These are phyloP conservation scores for Ianthella basta DNA, from an alignment of 37 sponge, comb jelly and placozoan genomes.

Conservation along the genomic window DNA sequence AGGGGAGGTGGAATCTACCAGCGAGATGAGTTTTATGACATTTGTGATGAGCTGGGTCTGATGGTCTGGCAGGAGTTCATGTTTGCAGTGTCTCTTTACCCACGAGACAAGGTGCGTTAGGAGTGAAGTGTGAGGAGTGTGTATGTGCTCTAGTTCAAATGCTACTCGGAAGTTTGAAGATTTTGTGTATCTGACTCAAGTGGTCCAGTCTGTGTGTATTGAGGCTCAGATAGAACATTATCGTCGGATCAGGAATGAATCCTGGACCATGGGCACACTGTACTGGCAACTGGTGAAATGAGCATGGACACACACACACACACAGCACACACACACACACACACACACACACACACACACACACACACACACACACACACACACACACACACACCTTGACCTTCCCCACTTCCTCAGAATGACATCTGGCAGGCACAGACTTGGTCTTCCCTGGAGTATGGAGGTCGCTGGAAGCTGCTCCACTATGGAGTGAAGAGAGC, in stretches of 20 bases:
- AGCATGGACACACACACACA: no score
- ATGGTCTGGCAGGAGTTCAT: slow-evolving; percentile 99
- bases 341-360: no score
- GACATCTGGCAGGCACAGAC: slow-evolving; percentile 95
- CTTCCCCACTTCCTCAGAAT: slow-evolving; percentile 65
- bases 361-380: no score
- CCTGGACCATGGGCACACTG: slow-evolving; percentile 87
- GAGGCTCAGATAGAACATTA: slow-evolving; percentile 91
- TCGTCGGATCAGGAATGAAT: slow-evolving; percentile 69
- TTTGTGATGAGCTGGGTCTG: slow-evolving; percentile 91
- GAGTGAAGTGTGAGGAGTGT: neutral
- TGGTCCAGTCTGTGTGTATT: slow-evolving; percentile 87
- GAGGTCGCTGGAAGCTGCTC: slow-evolving; percentile 88
- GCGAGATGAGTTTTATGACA: slow-evolving; percentile 88
- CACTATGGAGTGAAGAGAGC: slow-evolving; percentile 74
- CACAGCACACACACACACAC: no score
- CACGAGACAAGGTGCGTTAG: slow-evolving; percentile 75
- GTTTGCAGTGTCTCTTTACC: slow-evolving; percentile 95
- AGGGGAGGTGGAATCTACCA: slow-evolving; percentile 99
- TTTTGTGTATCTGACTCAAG: slow-evolving; percentile 89
- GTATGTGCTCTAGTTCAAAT: slow-evolving; percentile 47
- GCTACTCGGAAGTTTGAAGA: slow-evolving; percentile 64
- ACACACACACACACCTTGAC: no score
- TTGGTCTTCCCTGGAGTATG: slow-evolving; percentile 91
- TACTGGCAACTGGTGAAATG: slow-evolving; percentile 93